Evolutionary conservation across 1,140 invertebrate genomes (phyloP).

Genomic region (Drosophila repletoides): DNA sequence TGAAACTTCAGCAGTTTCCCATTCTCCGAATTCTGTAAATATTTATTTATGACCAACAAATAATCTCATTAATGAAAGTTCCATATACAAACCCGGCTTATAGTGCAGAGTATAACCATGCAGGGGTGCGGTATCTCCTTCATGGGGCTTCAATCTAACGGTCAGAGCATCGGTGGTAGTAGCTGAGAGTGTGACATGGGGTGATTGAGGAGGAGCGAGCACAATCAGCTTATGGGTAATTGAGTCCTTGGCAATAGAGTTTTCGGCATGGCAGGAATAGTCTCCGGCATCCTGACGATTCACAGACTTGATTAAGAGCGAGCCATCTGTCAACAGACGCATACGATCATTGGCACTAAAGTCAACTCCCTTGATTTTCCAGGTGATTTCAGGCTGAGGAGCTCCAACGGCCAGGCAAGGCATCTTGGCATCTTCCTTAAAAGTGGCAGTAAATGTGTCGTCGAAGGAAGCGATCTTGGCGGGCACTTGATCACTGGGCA

Average conservation of each 20-base stretch:
- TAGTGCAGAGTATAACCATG: slow-evolving; percentile 96
- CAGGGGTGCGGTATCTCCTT: slow-evolving; percentile 88
- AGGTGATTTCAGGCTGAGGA: slow-evolving; percentile 93
- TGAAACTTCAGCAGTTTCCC: slow-evolving; percentile 90
- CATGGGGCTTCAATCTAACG: slow-evolving; percentile 90
- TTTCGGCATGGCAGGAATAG: slow-evolving; percentile 95
- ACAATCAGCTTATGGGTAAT: slow-evolving; percentile 95
- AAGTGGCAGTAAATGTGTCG: slow-evolving; percentile 93
- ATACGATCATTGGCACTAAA: slow-evolving; percentile 87
- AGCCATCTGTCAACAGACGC: slow-evolving; percentile 93
- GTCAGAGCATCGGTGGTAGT: slow-evolving; percentile 93
- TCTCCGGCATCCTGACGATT: slow-evolving; percentile 94
- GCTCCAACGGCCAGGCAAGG: slow-evolving; percentile 95
- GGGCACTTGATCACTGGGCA: slow-evolving; percentile 93
- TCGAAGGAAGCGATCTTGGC: slow-evolving; percentile 96
- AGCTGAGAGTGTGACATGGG: slow-evolving; percentile 89
- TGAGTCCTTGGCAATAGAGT: slow-evolving; percentile 95
- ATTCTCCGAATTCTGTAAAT: slow-evolving; percentile 91
- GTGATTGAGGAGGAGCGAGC: slow-evolving; percentile 92
- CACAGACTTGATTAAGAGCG: slow-evolving; percentile 93
- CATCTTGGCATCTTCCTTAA: slow-evolving; percentile 95
- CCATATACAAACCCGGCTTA: slow-evolving; percentile 85
- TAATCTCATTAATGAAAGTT: background rate
- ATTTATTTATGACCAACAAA: background rate
- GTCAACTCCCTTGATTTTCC: slow-evolving; percentile 87